Conservation (phyloP, 2,888 invertebrate species). For the Neuroscelio doddi region DNA sequence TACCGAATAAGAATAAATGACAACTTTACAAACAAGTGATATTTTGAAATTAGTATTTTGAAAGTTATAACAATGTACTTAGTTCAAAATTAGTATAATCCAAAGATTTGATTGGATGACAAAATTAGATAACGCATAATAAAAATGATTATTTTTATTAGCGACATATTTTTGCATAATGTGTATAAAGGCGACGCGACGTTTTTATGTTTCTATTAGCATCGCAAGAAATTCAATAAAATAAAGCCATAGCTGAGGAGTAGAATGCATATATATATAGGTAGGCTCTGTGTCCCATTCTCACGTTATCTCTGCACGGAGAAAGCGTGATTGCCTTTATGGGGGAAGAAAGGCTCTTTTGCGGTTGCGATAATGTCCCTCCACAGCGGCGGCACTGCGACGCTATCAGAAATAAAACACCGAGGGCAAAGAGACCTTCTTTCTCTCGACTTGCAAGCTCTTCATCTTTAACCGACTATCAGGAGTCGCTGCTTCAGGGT, state of each 20-base stretch:
- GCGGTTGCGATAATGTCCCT: conserved; percentile 71
- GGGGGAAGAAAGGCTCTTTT: conserved; percentile 72
- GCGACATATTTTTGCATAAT: conserved; percentile 15
- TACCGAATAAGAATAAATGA: too few relatives aligned
- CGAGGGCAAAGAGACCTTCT: conserved; percentile 46
- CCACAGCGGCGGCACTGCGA: conserved; percentile 56
- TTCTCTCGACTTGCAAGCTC: conserved; percentile 46
- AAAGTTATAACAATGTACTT: too few relatives aligned
- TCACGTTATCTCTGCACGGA: conserved; percentile 69
- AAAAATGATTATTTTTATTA: conserved; percentile 5
- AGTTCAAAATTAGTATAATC: too few relatives aligned
- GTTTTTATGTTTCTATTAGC: conserved; percentile 14
- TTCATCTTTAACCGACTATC: conserved; percentile 46
- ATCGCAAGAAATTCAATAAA: conserved; percentile 13
- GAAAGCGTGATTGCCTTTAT: conserved; percentile 72
- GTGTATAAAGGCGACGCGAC: conserved; percentile 11
- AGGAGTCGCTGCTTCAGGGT: conserved; percentile 5
- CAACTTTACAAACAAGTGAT: too few relatives aligned
- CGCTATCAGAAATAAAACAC: conserved; percentile 70
- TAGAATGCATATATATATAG: conserved; percentile 66
- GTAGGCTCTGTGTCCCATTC: conserved; percentile 61
- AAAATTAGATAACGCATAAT: too few relatives aligned
- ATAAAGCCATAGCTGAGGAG: conserved; percentile 16
- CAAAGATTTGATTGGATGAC: too few relatives aligned
- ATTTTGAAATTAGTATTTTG: too few relatives aligned